These are phyloP conservation scores for Mugil cephalus DNA, from an alignment of 2,113 vertebrate species.

Conservation along the genomic window DNA sequence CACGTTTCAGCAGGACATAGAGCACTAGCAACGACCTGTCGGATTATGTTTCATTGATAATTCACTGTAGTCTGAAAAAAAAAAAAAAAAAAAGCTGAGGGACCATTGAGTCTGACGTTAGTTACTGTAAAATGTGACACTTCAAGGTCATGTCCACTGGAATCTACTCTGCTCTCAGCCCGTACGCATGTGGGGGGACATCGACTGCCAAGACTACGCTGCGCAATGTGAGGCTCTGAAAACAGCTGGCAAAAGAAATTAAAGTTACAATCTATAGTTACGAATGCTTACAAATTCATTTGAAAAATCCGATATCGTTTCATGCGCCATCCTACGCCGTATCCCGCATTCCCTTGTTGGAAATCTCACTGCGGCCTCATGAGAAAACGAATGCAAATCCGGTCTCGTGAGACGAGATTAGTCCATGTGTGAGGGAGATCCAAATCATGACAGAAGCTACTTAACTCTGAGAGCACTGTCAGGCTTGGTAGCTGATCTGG, in stretches of 20 bases:
- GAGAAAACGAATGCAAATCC: too few species aligned
- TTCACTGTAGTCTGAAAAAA: constrained; percentile 8
- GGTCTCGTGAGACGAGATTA: too few species aligned
- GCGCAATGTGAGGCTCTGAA: constrained; percentile 48
- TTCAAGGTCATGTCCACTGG: constrained; percentile 41
- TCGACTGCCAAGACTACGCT: constrained; percentile 2
- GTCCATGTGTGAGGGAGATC: too few species aligned
- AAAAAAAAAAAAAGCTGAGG: neutral
- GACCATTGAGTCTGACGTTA: constrained; percentile 2
- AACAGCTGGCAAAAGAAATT: constrained; percentile 22
- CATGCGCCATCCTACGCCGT: too few species aligned
- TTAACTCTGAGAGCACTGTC: too few species aligned
- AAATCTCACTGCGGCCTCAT: too few species aligned
- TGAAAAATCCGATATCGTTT: too few species aligned
- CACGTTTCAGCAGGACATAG: constrained; percentile 4
- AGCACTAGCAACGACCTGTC: constrained; percentile 2
- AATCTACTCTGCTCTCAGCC: constrained; percentile 19
- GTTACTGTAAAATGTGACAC: constrained; percentile 30
- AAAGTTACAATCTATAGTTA: constrained; percentile 19
- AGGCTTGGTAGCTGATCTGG: too few species aligned
- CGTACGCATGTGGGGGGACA: constrained; percentile 16
- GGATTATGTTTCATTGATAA: constrained; percentile 31
- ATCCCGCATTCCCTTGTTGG: too few species aligned
- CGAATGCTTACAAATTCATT: constrained; percentile 9
- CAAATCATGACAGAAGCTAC: too few species aligned